Conservation (phyloP, 2,888 invertebrate species). For the Antheraea yamamai region DNA sequence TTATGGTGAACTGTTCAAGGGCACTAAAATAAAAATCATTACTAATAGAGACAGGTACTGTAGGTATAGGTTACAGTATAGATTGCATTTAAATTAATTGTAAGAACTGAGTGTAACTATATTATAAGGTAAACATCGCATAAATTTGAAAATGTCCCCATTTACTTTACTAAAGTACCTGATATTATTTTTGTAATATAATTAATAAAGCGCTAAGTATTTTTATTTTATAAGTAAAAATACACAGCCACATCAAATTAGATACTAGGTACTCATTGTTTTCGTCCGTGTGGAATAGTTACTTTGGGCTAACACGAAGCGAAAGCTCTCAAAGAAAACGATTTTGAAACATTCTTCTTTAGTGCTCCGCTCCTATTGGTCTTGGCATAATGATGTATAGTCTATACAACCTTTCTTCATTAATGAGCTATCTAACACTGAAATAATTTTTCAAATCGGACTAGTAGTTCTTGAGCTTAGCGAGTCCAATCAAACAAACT, state of each 20-base stretch:
- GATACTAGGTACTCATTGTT: not conserved
- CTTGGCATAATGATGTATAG: too few relatives aligned
- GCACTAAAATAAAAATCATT: slow-evolving; percentile 11
- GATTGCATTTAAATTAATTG: not conserved
- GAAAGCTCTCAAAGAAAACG: too few relatives aligned
- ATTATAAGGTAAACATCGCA: not conserved
- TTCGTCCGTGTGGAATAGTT: too few relatives aligned
- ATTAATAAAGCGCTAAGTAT: not conserved
- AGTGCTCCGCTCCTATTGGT: too few relatives aligned
- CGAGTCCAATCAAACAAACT: too few relatives aligned
- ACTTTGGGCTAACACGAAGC: too few relatives aligned
- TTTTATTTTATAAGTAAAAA: not conserved
- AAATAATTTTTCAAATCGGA: too few relatives aligned
- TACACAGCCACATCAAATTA: slow-evolving; percentile 5
- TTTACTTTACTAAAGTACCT: slow-evolving; percentile 8
- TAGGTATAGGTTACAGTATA: not conserved
- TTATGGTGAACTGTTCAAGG: slow-evolving; percentile 11
- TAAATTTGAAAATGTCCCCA: slow-evolving; percentile 12
- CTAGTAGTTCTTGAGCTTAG: too few relatives aligned
- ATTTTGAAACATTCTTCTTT: too few relatives aligned
- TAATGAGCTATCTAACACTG: too few relatives aligned
- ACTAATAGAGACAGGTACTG: not conserved
- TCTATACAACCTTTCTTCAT: too few relatives aligned
- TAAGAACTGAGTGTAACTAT: not conserved
- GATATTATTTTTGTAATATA: slow-evolving; percentile 4